These are phyloP conservation scores for Karalla daura DNA, from an alignment of 2,797 vertebrate genomes.

Conservation along the genomic window DNA sequence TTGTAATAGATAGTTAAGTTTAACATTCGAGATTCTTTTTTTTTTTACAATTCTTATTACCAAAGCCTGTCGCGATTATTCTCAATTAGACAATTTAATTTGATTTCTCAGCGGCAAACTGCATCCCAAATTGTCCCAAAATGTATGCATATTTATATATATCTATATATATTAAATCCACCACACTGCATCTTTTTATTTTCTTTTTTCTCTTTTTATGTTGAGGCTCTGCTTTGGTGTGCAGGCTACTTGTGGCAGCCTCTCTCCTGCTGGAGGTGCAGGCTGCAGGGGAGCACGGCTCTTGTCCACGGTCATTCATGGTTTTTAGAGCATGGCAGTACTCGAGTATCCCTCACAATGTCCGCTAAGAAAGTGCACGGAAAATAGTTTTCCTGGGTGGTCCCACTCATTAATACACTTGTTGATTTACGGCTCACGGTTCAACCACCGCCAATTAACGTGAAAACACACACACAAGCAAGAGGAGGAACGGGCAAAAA, in stretches of 20 bases:
- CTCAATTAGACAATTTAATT: not conserved
- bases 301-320: constrained; percentile 80
- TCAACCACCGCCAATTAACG: constrained; percentile 87
- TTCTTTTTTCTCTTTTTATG: not conserved
- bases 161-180: constrained; percentile 49
- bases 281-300: constrained; percentile 73
- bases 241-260: constrained; percentile 47
- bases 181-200: constrained; percentile 51
- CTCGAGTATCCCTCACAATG: constrained; percentile 83
- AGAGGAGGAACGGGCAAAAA: constrained; percentile 40
- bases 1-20: not conserved
- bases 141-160: too few species aligned
- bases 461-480: constrained; percentile 67
- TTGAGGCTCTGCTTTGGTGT: constrained; percentile 48
- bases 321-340: constrained; percentile 76
- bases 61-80: not conserved
- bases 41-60: not conserved
- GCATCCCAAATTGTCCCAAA: too few species aligned
- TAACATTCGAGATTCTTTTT: not conserved
- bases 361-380: constrained; percentile 72
- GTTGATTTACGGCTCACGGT: constrained; percentile 88
- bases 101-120: too few species aligned
- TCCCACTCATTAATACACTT: constrained; percentile 85
- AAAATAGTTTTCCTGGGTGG: constrained; percentile 84
- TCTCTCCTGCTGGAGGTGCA: constrained; percentile 65